Evolutionary conservation across 1,140 invertebrate species (phyloP).

Genomic region (Neodiprion virginianus): DNA sequence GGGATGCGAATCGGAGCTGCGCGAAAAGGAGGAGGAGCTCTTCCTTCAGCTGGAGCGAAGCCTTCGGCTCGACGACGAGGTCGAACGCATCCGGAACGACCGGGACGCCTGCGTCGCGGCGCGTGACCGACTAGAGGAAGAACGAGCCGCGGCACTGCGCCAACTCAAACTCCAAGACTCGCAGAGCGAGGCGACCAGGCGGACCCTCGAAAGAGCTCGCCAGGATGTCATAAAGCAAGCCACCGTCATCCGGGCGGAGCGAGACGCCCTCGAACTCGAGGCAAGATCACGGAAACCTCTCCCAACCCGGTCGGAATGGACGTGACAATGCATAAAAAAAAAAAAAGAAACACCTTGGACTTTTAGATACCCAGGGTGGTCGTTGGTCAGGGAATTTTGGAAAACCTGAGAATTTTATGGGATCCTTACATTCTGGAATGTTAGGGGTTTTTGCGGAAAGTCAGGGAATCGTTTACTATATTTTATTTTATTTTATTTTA

Average conservation of each 20-base stretch:
- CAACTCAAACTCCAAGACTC: conserved; percentile 65
- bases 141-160: conserved; percentile 44
- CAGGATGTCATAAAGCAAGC: conserved; percentile 68
- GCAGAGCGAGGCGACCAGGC: conserved; percentile 65
- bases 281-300: conserved; percentile 44
- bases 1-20: conserved; percentile 63
- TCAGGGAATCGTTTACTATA: too few species aligned
- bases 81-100: conserved; percentile 55
- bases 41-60: conserved; percentile 68
- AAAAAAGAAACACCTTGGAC: conserved; percentile 19
- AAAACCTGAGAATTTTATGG: too few species aligned
- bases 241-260: conserved; percentile 66
- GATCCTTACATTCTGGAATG: too few species aligned
- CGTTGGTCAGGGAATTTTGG: too few species aligned
- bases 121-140: conserved; percentile 44
- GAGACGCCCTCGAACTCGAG: conserved; percentile 67
- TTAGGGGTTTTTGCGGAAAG: too few species aligned
- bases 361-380: too few species aligned
- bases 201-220: conserved; percentile 65
- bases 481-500: too few species aligned
- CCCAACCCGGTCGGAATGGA: too few species aligned
- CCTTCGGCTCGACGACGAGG: conserved; percentile 68
- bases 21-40: conserved; percentile 70
- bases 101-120: conserved; percentile 45
- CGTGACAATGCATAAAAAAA: conserved; percentile 9